These are phyloP conservation scores for Saccostrea echinata DNA, from an alignment of 1,140 invertebrate species.

Conservation along the genomic window DNA sequence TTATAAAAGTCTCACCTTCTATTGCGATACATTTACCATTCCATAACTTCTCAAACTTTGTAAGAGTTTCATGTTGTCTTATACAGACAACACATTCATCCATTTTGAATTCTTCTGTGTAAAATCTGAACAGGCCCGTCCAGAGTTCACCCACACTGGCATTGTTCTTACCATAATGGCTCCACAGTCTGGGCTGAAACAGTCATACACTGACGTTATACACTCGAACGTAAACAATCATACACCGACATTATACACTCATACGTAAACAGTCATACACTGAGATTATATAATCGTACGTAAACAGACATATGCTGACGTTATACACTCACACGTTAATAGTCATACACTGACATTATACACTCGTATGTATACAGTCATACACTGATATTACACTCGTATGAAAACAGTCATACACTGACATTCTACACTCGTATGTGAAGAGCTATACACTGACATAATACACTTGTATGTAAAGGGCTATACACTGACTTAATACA, in stretches of 20 bases:
- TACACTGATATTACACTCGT: no score
- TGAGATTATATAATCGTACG: background rate
- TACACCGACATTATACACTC: background rate
- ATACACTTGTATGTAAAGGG: no score
- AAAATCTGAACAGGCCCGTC: slow-evolving; percentile 83
- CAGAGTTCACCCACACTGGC: slow-evolving; percentile 82
- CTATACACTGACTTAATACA: no score
- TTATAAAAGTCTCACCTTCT: slow-evolving; percentile 79
- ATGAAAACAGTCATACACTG: no score
- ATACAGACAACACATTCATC: slow-evolving; percentile 83
- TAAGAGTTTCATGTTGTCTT: slow-evolving; percentile 80
- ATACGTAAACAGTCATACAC: background rate
- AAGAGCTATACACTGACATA: no score
- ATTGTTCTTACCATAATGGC: slow-evolving; percentile 80
- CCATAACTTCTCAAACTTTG: slow-evolving; percentile 84
- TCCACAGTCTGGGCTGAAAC: slow-evolving; percentile 81
- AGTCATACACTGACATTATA: no score
- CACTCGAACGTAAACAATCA: slow-evolving; percentile 74
- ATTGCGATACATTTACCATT: slow-evolving; percentile 83
- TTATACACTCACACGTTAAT: background rate
- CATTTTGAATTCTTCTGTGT: slow-evolving; percentile 83
- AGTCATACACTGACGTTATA: slow-evolving; percentile 47
- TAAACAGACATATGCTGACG: background rate
- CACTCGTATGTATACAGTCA: no score
- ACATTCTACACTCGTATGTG: no score